These are phyloP conservation scores for Drosophila sordidula DNA, from an alignment of 2,888 invertebrate genomes.

Conservation along the genomic window DNA sequence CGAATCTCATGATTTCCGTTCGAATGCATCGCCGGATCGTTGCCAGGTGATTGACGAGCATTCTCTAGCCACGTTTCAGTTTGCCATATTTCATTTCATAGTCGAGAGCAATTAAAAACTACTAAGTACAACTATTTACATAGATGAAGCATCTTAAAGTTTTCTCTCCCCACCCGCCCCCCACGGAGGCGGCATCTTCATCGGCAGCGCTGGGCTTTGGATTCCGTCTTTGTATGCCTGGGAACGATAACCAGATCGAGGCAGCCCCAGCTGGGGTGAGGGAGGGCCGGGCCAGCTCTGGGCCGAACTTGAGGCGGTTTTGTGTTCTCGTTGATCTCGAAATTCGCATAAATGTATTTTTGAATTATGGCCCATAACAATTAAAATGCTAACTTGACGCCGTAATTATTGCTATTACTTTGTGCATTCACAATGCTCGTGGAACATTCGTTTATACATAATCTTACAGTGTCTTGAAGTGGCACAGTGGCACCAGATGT, in stretches of 20 bases:
- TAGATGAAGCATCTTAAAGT: constrained; percentile 21
- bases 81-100: constrained; percentile 34
- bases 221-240: constrained; percentile 14
- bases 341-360: constrained; percentile 45
- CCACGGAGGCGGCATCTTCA: too few relatives aligned
- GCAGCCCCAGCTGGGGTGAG: neutral
- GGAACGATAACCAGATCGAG: constrained; percentile 21
- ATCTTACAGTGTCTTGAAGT: neutral
- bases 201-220: neutral
- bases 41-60: constrained; percentile 42
- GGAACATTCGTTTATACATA: constrained; percentile 7
- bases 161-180: neutral
- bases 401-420: constrained; percentile 40
- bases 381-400: constrained; percentile 45
- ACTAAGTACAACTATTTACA: constrained; percentile 14
- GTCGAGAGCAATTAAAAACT: constrained; percentile 39
- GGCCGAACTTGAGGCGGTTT: constrained; percentile 21
- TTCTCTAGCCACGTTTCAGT: constrained; percentile 28
- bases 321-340: constrained; percentile 43
- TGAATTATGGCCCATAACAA: constrained; percentile 57
- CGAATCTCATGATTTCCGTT: constrained; percentile 30
- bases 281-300: constrained; percentile 1
- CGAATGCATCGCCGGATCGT: constrained; percentile 2
- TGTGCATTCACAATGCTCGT: constrained; percentile 35
- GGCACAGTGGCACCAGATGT: constrained; percentile 38